A percentile compares a stretch with the other conserved stretches of the same genome.
These are phyloP conservation scores for Montipora foliosa DNA, from an alignment of 64 coral and sea anemone species.

Conservation along the genomic window DNA sequence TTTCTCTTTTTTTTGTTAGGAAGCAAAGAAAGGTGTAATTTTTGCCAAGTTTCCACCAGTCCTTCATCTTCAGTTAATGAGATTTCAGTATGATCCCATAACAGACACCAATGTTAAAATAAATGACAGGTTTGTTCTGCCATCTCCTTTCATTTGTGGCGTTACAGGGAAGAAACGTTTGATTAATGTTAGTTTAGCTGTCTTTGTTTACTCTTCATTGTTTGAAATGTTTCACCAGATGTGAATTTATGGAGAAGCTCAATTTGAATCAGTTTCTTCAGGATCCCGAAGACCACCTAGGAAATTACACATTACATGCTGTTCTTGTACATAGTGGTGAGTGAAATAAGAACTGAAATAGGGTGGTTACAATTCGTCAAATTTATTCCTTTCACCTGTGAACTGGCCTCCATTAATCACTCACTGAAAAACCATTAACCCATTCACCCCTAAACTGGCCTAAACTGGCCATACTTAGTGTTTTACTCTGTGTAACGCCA, in stretches of 20 bases:
- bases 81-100: constrained; percentile 98
- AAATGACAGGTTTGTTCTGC: constrained; percentile 93
- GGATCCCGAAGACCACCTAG: constrained; percentile 69
- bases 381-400: too few species aligned
- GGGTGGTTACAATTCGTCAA: too few species aligned
- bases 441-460: too few species aligned
- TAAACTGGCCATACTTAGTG: too few species aligned
- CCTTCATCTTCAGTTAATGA: constrained; percentile 96
- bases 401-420: too few species aligned
- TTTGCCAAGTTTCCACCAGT: constrained; percentile 91
- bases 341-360: neutral
- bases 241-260: constrained; percentile 98
- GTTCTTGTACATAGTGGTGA: constrained; percentile 99
- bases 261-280: constrained; percentile 93
- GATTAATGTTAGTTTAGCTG: neutral
- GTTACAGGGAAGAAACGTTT: neutral
- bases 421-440: too few species aligned
- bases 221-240: constrained; percentile 66
- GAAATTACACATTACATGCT: constrained; percentile 92
- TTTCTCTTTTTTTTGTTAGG: constrained; percentile 44
- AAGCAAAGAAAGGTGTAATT: constrained; percentile 97
- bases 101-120: constrained; percentile 99
- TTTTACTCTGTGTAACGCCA: too few species aligned
- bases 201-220: neutral
- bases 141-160: neutral